These are phyloP conservation scores for Halictus quadricinctus DNA, from an alignment of 2,888 invertebrate genomes.

Conservation along the genomic window DNA sequence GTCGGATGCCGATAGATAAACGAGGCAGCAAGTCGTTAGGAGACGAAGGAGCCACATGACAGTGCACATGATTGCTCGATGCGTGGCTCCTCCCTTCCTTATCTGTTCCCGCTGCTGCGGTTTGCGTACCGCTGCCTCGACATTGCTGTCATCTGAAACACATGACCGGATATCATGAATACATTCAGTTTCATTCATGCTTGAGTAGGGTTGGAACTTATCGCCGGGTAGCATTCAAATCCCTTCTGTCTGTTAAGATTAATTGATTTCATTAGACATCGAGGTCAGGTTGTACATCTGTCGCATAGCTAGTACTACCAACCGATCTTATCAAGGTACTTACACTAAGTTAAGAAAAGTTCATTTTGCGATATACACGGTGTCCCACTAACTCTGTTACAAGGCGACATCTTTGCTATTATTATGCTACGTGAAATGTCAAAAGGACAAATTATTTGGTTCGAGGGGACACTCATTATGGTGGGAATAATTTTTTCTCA, in stretches of 20 bases:
- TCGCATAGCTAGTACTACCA: background rate
- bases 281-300: constrained; percentile 5
- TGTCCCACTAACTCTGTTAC: too few species aligned
- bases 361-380: too few species aligned
- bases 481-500: too few species aligned
- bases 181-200: constrained; percentile 33
- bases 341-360: background rate
- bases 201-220: constrained; percentile 11
- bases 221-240: constrained; percentile 10
- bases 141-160: constrained; percentile 77
- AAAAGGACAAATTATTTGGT: too few species aligned
- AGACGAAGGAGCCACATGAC: constrained; percentile 81
- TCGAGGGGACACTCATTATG: too few species aligned
- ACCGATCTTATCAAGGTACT: background rate
- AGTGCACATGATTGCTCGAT: constrained; percentile 70
- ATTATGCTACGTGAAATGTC: too few species aligned
- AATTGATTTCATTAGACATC: constrained; percentile 17
- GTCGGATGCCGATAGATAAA: constrained; percentile 78
- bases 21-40: constrained; percentile 79
- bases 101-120: constrained; percentile 68
- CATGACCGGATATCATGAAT: constrained; percentile 42
- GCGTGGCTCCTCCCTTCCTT: constrained; percentile 66
- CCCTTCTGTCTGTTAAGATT: constrained; percentile 6
- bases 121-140: constrained; percentile 61
- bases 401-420: too few species aligned